These are phyloP conservation scores for Campaea margaritaria DNA, from an alignment of 2,888 invertebrate genomes.

Conservation along the genomic window DNA sequence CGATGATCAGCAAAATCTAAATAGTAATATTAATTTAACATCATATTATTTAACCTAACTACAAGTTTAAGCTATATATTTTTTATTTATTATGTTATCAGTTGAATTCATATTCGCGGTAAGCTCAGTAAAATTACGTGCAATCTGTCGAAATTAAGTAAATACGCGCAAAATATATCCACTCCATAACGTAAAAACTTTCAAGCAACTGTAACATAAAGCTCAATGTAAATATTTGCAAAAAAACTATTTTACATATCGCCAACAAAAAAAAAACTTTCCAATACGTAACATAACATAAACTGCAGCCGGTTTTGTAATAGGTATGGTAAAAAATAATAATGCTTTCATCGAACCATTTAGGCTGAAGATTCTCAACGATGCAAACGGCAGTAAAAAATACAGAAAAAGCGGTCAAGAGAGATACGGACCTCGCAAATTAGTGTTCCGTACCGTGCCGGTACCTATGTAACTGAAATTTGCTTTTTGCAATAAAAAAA, in stretches of 20 bases:
- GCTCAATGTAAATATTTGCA: conserved; percentile 36
- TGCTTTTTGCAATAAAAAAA: too few species aligned
- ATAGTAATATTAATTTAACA: too few species aligned
- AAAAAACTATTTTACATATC: conserved; percentile 36
- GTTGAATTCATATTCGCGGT: too few species aligned
- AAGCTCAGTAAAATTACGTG: too few species aligned
- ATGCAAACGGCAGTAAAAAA: conserved; percentile 48
- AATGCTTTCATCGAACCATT: conserved; percentile 38
- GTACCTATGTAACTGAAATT: too few species aligned
- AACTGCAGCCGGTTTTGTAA: conserved; percentile 33
- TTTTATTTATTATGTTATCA: too few species aligned
- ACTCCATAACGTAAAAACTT: conserved; percentile 31
- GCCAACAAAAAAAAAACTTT: conserved; percentile 28
- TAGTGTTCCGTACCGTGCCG: too few species aligned
- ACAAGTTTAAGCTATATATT: too few species aligned
- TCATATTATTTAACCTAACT: too few species aligned
- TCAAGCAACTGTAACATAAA: conserved; percentile 36
- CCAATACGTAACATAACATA: conserved; percentile 31
- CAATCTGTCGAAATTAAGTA: too few species aligned
- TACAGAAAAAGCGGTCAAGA: conserved; percentile 43
- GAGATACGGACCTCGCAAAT: too few species aligned
- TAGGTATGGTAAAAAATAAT: conserved; percentile 39
- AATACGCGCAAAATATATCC: background rate
- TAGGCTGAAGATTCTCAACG: conserved; percentile 21
- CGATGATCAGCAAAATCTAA: too few species aligned